These are phyloP conservation scores for Temnothorax unifasciatus DNA, from an alignment of 2,888 invertebrate species.

Conservation along the genomic window DNA sequence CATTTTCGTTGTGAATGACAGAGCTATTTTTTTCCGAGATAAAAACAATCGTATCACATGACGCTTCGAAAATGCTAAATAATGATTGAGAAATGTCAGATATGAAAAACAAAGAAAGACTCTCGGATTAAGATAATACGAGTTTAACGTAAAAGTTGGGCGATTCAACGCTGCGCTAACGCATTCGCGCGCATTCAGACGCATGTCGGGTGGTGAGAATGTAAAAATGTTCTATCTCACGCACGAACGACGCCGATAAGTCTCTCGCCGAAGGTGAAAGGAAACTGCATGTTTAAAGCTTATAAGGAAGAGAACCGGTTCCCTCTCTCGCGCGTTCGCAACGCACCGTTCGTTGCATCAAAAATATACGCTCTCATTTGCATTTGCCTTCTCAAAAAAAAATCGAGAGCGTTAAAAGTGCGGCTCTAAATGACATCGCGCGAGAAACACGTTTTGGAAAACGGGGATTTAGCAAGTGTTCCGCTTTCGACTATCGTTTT, in stretches of 20 bases:
- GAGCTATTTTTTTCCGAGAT: not conserved
- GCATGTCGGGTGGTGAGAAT: not conserved
- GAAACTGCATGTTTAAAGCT: constrained; percentile 71
- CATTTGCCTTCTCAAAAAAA: not conserved
- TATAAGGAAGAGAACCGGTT: constrained; percentile 71
- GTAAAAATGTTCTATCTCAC: constrained; percentile 45
- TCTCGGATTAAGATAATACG: not conserved
- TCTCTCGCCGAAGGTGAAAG: constrained; percentile 72
- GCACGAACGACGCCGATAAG: constrained; percentile 48
- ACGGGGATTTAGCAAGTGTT: not conserved
- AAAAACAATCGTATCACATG: not conserved
- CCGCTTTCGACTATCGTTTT: not conserved
- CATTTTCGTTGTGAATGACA: not conserved
- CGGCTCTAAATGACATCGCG: not conserved
- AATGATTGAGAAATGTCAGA: not conserved
- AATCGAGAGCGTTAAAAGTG: not conserved
- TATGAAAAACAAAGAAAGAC: not conserved
- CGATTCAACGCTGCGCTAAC: not conserved
- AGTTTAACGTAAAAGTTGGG: not conserved
- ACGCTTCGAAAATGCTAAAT: not conserved
- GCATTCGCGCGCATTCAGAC: not conserved
- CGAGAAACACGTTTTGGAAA: not conserved
- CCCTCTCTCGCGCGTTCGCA: not conserved
- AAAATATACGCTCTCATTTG: constrained; percentile 6
- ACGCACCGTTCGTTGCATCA: not conserved